Evolutionary conservation across 2,113 vertebrate species (phyloP), one percentile per base, ranked within the genome.

Genomic region (Phalacrocorax pelagicus): DNA sequence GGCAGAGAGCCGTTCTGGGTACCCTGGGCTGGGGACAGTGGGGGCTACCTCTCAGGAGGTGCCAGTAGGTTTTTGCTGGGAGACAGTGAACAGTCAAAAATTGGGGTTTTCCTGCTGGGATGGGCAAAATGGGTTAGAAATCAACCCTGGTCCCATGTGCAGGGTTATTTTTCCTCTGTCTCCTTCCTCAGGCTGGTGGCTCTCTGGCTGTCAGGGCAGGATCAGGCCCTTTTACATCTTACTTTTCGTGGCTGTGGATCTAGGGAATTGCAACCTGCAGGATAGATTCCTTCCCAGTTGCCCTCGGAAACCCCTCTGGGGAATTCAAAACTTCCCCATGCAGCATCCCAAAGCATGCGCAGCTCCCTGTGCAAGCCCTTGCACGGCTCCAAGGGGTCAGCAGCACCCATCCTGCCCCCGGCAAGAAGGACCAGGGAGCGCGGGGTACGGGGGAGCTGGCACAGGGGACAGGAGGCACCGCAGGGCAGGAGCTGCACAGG

Each of bases 291-390:
- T 58, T 38, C 40, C 30, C 26, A 47, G 2, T 3, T 22, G 12
- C 24, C 22, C 72, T 73, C 8, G 1, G 42, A 40, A 94, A 94
- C 7, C 1, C 11, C 32, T 15, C 23, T 10, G 10, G 32, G 10
- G 77, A 59, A 61, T n/a, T 9, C 9, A 49, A 73, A n/a, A 16
- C 21, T 2, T 7, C 11, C 22, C 13, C 42, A 40, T 0, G 1
- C 3, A 62, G n/a, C 54, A 73, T 15, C 44, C 26, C 4, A 2
- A 46, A 38, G 5, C 59, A 18, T 0, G 2, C 29, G 34, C 38
- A 81, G 6, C 23, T 4, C 15, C 29, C 52, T 32, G 21, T 12
- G 22, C 46, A 34, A 89, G 59, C 30, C 40, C 38, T 61, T 5
- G 44, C 44, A 17, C 3, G 2, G 55, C 58, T 51, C 2, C 0